Base-by-base conservation (phyloP, 2,888 invertebrate species). In the Clostera curtula region DNA sequence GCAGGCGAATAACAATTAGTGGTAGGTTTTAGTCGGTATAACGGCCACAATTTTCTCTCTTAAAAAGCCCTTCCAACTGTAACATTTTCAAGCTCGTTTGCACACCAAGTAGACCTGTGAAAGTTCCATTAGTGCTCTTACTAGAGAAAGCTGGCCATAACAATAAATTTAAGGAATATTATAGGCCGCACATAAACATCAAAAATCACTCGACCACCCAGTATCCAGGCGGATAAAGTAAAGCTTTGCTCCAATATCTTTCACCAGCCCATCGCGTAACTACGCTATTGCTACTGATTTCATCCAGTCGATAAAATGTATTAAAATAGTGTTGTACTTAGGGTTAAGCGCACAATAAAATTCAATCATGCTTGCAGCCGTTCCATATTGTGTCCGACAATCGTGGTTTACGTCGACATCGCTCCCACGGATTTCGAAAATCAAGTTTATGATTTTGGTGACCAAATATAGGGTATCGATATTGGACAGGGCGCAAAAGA, bases 321-420 rank as follows among this genome's bases (percentile, higher is more conserved):
- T 39, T 38, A 49, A 51, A 47, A 50, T 47, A 52, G 49, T 51
- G n/a, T n/a, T 40, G 46, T 51, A 62, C 62, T 58, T 58, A 51
- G 59, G 55, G 52, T 51, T 59, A 65, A 65, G 66, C 58, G 54
- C 49, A 67, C 68, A 60, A 76, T 79, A 77, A 79, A 77, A 70
- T 79, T 77, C 75, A 77, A 77, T 79, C 75, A 74, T 62, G 71
- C 64, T 61, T 55, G 56, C 62, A 50, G 63, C 56, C 64, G 62
- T 62, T 60, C 56, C 58, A 49, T 43, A 64, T 66, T 65, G 58
- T 60, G 59, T 58, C 54, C 53, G 44, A 49, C 51, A 59, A 63
- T 65, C 67, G 66, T 74, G 69, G 66, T 79, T 79, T 77, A 80
- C 72, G 62, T 64, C 69, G 71, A 74, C 75, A 53, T 68, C 68